A percentile compares a stretch with the other conserved stretches of the same genome.
Conservation (phyloP, 2,113 vertebrate species). For the Conger conger region DNA sequence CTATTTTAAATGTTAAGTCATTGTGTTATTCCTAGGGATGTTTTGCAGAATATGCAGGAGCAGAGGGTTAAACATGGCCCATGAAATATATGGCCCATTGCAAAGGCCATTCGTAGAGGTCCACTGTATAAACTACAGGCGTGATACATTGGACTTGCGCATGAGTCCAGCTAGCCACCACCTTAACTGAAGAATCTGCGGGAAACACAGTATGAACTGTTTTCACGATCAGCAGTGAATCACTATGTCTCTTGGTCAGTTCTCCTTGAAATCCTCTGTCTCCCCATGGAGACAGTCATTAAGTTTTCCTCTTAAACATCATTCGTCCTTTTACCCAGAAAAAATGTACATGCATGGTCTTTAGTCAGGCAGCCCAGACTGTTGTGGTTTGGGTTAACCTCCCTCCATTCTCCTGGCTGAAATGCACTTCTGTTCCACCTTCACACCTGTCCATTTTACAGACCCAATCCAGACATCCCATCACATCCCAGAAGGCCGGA, state of each 20-base stretch:
- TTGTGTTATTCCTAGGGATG: too few relatives aligned
- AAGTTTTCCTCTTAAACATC: neutral
- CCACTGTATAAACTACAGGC: too few relatives aligned
- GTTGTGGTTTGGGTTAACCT: neutral
- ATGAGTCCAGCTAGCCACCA: too few relatives aligned
- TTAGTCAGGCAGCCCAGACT: neutral
- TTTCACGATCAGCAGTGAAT: neutral
- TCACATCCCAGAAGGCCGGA: too few relatives aligned
- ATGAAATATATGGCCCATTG: too few relatives aligned
- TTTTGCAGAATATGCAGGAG: too few relatives aligned
- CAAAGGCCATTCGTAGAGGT: too few relatives aligned
- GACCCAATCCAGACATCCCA: too few relatives aligned
- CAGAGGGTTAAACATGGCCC: too few relatives aligned
- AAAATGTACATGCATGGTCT: neutral
- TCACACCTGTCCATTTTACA: neutral
- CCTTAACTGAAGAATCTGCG: too few relatives aligned
- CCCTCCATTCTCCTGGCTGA: neutral
- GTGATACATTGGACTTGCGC: too few relatives aligned
- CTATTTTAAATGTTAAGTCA: too few relatives aligned
- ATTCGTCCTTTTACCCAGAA: neutral
- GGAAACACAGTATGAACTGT: neutral
- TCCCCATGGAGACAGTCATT: neutral
- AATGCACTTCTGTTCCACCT: neutral
- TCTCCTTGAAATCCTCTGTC: neutral
- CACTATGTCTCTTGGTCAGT: neutral